A percentile compares a stretch with the other conserved stretches of the same genome.
These are phyloP conservation scores for Sarcophilus harrisii DNA, from an alignment of 2,797 vertebrate species.

Conservation along the genomic window DNA sequence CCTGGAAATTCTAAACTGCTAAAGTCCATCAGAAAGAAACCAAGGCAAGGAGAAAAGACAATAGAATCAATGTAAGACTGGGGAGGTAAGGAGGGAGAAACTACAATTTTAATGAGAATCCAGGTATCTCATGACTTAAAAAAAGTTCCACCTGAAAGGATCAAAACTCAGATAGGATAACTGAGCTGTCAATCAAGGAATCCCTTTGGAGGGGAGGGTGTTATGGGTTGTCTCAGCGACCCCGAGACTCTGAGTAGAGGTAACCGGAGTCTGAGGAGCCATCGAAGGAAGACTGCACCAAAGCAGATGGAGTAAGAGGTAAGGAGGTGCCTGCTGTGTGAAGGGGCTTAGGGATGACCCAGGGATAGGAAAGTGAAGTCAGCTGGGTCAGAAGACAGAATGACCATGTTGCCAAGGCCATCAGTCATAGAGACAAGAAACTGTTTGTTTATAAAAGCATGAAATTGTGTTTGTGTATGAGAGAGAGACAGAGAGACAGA, in stretches of 20 bases:
- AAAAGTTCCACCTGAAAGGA: neutral
- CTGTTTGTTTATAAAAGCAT: neutral
- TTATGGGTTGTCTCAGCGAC: conserved; percentile 62
- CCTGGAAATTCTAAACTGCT: neutral
- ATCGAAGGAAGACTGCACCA: conserved; percentile 30
- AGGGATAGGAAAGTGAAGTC: neutral
- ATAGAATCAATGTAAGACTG: neutral
- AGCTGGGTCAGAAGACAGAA: neutral
- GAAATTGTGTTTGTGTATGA: too few relatives aligned
- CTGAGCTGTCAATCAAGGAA: conserved; percentile 62
- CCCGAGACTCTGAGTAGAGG: conserved; percentile 41
- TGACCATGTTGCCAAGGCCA: conserved; percentile 15
- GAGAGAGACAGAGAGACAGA: too few relatives aligned
- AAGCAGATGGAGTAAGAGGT: conserved; percentile 46
- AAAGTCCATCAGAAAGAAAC: neutral
- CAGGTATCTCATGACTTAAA: neutral
- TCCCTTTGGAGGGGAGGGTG: conserved; percentile 20
- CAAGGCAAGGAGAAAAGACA: neutral
- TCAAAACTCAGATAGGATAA: conserved; percentile 51
- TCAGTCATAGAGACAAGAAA: neutral
- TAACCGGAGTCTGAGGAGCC: conserved; percentile 65
- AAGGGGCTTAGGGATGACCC: neutral
- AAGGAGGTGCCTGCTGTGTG: neutral
- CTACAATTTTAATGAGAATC: neutral
- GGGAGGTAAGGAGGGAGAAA: neutral